Evolutionary conservation across 1,140 invertebrate genomes (phyloP), one percentile per base, ranked within the genome.

Genomic region (Harlomillsia oculata): DNA sequence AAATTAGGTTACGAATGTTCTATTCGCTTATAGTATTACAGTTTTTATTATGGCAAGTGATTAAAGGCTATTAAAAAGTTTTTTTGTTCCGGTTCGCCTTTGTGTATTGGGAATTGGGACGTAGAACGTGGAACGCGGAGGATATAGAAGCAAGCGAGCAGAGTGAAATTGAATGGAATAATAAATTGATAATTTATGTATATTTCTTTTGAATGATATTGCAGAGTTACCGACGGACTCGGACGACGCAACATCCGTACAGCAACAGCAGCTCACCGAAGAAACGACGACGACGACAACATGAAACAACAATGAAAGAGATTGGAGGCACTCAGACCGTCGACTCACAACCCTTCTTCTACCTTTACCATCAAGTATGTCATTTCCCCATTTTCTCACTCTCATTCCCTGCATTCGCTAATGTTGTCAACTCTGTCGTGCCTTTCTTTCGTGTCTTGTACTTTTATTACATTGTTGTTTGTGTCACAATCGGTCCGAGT

Each of bases 261-360:
- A 50, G 44, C 28, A 26, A 25, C 18, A 18, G 21, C 29, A 53
- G 39, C 39, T 13, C 9, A 14, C 13, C 9, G 8, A 29, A 36
- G 20, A 39, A 23, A 32, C 21, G 28, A 25, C 43, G 49, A 23
- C 16, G 34, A 25, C 25, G 20, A 52, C 21, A 23, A 50, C 29
- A 50, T 50, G 46, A 48, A 39, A 25, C 45, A 25, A 56, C 32
- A 30, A 56, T 56, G 54, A 56, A 41, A 36, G 54, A 56, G 34
- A 56, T 56, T 14, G 54, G 54, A 36, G 54, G 44, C 26, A 45
- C 41, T 28, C 54, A 56, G 54, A 25, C 54, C 49, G 44, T 55
- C 23, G 53, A 55, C 41, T 37, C 41, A 20, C 53, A 56, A 37
- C 54, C 29, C 30, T 56, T 56, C 41, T 56, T 48, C 34, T 56